Conservation (phyloP, 2,797 vertebrate genomes). For the Anas bernieri region DNA sequence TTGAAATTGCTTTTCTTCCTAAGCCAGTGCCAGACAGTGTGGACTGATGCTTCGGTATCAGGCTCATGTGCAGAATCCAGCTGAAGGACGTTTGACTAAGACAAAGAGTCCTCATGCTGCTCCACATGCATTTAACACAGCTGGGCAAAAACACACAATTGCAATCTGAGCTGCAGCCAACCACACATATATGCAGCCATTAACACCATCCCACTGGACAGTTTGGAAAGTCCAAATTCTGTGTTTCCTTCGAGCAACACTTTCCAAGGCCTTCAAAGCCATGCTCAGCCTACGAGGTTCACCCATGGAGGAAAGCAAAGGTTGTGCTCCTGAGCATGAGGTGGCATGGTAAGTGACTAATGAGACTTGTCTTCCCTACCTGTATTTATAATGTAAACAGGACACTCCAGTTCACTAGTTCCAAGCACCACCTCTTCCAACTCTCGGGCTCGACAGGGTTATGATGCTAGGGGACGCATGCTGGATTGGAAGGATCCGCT, state of each 20-base stretch:
- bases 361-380: slow-evolving; percentile 75
- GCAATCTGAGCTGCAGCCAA: fast-evolving
- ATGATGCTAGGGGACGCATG: slow-evolving; percentile 90
- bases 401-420: slow-evolving; percentile 89
- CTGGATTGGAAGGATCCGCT: slow-evolving; percentile 90
- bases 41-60: not conserved
- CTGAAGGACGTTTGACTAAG: not conserved
- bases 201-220: not conserved
- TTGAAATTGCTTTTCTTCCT: not conserved
- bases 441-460: slow-evolving; percentile 82
- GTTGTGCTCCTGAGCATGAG: not conserved
- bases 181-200: not conserved
- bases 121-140: not conserved
- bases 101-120: not conserved
- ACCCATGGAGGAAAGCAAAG: not conserved
- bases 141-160: not conserved
- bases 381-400: slow-evolving; percentile 91
- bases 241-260: not conserved
- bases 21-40: not conserved
- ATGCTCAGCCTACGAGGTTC: not conserved
- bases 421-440: slow-evolving; percentile 88
- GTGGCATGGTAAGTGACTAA: slow-evolving; percentile 50
- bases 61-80: not conserved
- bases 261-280: slow-evolving; percentile 8
- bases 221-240: not conserved